Evolutionary conservation across 2,888 invertebrate species (phyloP), one percentile per base, ranked within the genome.

Genomic region (Helobdella robusta): DNA sequence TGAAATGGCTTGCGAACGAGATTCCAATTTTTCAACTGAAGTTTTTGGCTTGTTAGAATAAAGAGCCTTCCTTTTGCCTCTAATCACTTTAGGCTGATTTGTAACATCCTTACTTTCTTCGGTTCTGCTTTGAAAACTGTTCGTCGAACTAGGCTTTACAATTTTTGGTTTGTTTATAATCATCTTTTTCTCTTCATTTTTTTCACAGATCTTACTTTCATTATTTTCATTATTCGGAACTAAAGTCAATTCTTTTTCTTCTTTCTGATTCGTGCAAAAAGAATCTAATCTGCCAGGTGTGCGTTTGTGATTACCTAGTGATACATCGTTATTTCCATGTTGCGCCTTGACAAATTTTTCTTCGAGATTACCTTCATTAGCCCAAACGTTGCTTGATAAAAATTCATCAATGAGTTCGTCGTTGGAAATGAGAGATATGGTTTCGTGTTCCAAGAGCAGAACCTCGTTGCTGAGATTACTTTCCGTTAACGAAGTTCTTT

Each of bases 381-480:
- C 20, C 5, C 20, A 50, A 8, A 18, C 50, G 50, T 6, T 5
- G 28, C 28, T 30, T 18, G 30, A 4, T 8, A 18, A 11, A 30
- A 28, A 28, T 40, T 64, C 64, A 18, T 64, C 67, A n/a, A 50
- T 40, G 18, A 25, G 64, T 8, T 68, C 69, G 46, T 52, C 65
- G 28, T 66, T 64, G 0, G 67, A 68, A 20, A 69, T 66, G 11
- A 68, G 56, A n/a, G 68, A 68, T 18, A 68, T 62, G 2, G 67
- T 67, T 52, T 68, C 68, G 35, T 63, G 23, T 59, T 68, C 67
- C 6, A 68, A 50, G 18, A 68, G 54, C 20, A 34, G 40, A 25
- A 61, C 52, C 6, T 68, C 68, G n/a, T 65, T 40, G 46, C 60
- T 62, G 2, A 50, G 34, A 23, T 65, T 54, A 48, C 59, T 65